Conservation (phyloP, 2,113 vertebrate genomes). For the Aspiorhynchus laticeps region DNA sequence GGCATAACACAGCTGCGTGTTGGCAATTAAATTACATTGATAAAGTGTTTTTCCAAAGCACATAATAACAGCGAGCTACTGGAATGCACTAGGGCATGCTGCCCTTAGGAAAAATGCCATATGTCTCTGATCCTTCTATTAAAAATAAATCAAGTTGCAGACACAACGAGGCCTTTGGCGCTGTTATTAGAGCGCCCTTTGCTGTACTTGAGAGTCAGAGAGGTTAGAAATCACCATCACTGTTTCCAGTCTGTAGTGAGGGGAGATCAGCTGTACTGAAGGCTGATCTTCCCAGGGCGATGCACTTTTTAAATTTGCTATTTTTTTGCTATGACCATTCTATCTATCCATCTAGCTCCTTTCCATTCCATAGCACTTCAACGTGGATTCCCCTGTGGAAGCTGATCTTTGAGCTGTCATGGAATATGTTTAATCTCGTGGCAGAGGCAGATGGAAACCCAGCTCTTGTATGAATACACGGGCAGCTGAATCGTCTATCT, state of each 20-base stretch:
- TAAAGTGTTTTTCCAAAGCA: neutral
- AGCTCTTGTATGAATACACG: neutral
- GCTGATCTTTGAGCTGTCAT: slow-evolving; percentile 23
- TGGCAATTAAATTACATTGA: slow-evolving; percentile 18
- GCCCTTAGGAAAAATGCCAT: neutral
- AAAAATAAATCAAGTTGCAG: slow-evolving; percentile 29
- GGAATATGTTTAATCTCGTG: slow-evolving; percentile 44
- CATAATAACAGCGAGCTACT: neutral
- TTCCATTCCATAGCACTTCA: slow-evolving; percentile 48
- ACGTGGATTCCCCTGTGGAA: slow-evolving; percentile 38
- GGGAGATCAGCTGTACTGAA: slow-evolving; percentile 42
- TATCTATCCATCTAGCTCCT: slow-evolving; percentile 21
- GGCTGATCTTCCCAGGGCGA: neutral
- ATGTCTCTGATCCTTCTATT: slow-evolving; percentile 6
- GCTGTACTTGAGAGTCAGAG: neutral
- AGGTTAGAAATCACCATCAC: slow-evolving; percentile 11
- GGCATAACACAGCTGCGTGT: neutral
- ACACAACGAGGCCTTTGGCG: slow-evolving; percentile 23
- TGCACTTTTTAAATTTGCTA: neutral
- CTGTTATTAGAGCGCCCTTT: slow-evolving; percentile 2
- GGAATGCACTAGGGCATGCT: neutral
- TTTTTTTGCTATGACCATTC: slow-evolving; percentile 38
- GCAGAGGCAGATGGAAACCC: slow-evolving; percentile 39
- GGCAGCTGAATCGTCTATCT: neutral
- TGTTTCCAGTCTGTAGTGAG: slow-evolving; percentile 30